Conservation (phyloP, 2,888 invertebrate species). For the Acrobeloides nanus region DNA sequence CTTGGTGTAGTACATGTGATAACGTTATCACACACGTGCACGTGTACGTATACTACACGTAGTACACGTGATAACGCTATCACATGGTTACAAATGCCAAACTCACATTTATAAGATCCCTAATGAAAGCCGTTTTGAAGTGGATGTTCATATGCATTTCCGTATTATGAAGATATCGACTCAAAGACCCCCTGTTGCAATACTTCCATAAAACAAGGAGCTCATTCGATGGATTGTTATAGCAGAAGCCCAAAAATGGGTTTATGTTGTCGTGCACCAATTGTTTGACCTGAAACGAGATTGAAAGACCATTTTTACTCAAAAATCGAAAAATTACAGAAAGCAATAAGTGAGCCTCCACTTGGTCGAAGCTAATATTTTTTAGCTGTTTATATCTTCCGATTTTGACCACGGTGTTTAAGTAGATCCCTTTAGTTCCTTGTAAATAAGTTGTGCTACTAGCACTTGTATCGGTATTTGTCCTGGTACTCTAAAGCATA, state of each 20-base stretch:
- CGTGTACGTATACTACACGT: too few species aligned
- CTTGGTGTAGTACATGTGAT: too few species aligned
- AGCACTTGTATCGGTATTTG: too few species aligned
- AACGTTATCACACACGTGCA: too few species aligned
- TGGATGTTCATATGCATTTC: constrained; percentile 23
- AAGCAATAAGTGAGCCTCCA: constrained; percentile 11
- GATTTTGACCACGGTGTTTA: constrained; percentile 16
- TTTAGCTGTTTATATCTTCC: constrained; percentile 22
- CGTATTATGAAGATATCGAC: constrained; percentile 18
- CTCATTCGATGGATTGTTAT: constrained; percentile 17
- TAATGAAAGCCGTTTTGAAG: constrained; percentile 19
- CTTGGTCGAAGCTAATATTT: constrained; percentile 16
- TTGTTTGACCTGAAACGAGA: constrained; percentile 11
- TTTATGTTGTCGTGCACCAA: constrained; percentile 21
- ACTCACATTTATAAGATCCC: too few species aligned
- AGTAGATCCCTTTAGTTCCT: too few species aligned
- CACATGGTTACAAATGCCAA: too few species aligned
- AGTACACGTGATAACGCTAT: too few species aligned
- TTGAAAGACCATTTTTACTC: too few species aligned
- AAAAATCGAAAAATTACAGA: background rate
- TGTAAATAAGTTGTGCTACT: too few species aligned
- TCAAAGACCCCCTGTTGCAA: constrained; percentile 16
- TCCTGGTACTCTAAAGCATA: too few species aligned
- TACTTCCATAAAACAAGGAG: constrained; percentile 18
- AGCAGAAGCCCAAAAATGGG: constrained; percentile 17